Evolutionary conservation across 2,888 invertebrate species (phyloP), one percentile per base, ranked within the genome.

Genomic region (Dasysyrphus tricinctus): DNA sequence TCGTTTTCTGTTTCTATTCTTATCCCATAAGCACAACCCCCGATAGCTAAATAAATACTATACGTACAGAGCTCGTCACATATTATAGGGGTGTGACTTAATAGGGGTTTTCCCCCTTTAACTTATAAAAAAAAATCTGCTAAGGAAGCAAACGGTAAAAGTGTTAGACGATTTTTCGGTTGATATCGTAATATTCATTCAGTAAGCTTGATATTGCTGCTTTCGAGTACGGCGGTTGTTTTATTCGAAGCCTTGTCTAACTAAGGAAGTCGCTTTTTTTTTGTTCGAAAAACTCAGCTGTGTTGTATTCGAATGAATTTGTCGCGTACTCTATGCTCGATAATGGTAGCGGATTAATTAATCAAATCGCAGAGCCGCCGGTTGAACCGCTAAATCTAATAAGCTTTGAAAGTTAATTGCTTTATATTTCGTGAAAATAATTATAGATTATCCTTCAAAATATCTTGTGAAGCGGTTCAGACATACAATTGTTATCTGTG

Each of bases 141-240:
- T 80, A 78, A 81, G 78, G 81, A 81, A 77, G 81, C 85, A 81
- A 77, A 81, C 70, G 65, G 67, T 63, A 81, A 76, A 81, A 77
- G 70, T 81, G 81, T 69, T 74, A 56, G 63, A 74, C 57, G 81
- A 81, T 81, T 86, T 78, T 81, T 86, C 63, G 69, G 85, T 81
- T 86, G 77, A 86, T 86, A 78, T 81, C 81, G 78, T 74, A 81
- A 86, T 78, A 81, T 86, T 81, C 85, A 86, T 81, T 86, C 81
- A 86, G 85, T 86, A 59, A 77, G 78, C 56, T 86, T 78, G 74
- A 86, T 81, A 81, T 78, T 78, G 85, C 74, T 86, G 85, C 78
- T 85, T 85, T 85, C 70, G 81, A 78, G 77, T 57, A 78, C 85
- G 78, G 85, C 73, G 81, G 85, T 78, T 81, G 80, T 86, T 85